A percentile compares a stretch with the other conserved stretches of the same genome.
Evolutionary conservation across 2,888 invertebrate species (phyloP).

Genomic region (Drosophila lacicola): DNA sequence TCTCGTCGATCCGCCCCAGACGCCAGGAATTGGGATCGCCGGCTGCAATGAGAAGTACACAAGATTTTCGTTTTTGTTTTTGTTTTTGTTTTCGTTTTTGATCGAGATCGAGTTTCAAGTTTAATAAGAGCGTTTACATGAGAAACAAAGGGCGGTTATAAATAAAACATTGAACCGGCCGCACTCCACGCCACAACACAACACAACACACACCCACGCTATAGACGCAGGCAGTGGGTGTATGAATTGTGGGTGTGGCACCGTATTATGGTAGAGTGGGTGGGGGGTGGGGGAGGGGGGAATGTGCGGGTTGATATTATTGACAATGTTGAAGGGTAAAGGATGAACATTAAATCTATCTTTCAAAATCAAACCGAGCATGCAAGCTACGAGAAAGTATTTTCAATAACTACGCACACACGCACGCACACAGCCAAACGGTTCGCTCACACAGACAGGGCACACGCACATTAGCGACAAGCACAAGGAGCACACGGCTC

Average conservation of each 20-base stretch:
- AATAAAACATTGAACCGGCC: slow-evolving; percentile 20
- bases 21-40: slow-evolving; percentile 93
- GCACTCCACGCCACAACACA: neutral
- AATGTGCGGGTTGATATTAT: neutral
- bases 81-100: neutral
- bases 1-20: slow-evolving; percentile 92
- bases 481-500: neutral
- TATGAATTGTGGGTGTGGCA: slow-evolving; percentile 2
- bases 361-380: slow-evolving; percentile 23
- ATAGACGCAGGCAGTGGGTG: slow-evolving; percentile 7
- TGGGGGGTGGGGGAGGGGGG: too few species aligned
- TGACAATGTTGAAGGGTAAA: neutral
- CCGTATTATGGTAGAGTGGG: too few species aligned
- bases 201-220: neutral
- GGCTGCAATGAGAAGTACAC: slow-evolving; percentile 84
- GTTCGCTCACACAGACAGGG: slow-evolving; percentile 4
- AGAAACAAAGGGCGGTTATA: slow-evolving; percentile 3
- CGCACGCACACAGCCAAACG: slow-evolving; percentile 5
- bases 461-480: neutral
- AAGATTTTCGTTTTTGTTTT: neutral
- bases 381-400: slow-evolving; percentile 26
- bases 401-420: slow-evolving; percentile 11
- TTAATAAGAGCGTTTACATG: slow-evolving; percentile 3
- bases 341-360: slow-evolving; percentile 1
- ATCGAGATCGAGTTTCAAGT: slow-evolving; percentile 13